These are phyloP conservation scores for Tachuris rubrigastra DNA, from an alignment of 2,113 vertebrate species.

Conservation along the genomic window DNA sequence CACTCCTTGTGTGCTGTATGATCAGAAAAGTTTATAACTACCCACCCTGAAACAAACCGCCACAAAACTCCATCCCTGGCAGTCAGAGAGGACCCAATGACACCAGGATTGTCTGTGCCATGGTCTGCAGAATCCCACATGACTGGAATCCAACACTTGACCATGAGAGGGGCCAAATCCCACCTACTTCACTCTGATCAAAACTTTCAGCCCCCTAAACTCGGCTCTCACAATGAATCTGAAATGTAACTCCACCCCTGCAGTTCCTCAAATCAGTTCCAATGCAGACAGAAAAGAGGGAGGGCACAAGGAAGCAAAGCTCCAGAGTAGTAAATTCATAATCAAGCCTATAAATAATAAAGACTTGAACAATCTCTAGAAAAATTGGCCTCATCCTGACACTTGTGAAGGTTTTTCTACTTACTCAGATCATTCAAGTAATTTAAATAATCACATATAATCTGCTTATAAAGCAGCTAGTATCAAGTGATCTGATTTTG, in stretches of 20 bases:
- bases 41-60: background rate
- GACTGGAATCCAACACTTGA: background rate
- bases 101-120: background rate
- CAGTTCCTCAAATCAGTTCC: background rate
- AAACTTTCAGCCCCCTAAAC: background rate
- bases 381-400: background rate
- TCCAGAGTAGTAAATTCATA: background rate
- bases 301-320: background rate
- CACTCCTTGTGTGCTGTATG: accelerated
- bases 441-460: background rate
- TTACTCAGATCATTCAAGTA: background rate
- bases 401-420: background rate
- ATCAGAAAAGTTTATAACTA: background rate
- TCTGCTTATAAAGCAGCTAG: background rate
- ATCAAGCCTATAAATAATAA: background rate
- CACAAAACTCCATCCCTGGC: background rate
- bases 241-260: background rate
- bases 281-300: background rate
- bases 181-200: background rate
- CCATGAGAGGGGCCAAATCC: background rate
- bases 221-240: background rate
- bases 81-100: background rate
- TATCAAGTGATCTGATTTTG: background rate
- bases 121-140: background rate
- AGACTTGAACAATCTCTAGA: background rate